Evolutionary conservation across 2,797 vertebrate species (phyloP), one percentile per base, ranked within the genome.

Genomic region (Tangara arthus): DNA sequence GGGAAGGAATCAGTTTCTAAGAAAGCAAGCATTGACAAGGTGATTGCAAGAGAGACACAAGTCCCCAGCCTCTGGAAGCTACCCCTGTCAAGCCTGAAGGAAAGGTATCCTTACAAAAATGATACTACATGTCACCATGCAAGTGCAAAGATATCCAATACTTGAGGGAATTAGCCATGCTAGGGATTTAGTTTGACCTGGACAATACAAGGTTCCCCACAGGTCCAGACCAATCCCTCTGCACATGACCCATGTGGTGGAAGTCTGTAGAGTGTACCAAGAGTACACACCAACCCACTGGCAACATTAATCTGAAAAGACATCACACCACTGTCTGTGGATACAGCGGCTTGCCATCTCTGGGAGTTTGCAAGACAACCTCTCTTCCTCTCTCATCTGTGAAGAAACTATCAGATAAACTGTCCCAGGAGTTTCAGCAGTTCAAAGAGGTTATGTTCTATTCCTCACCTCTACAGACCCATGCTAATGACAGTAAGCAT

Each of bases 401-500:
- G 19, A 4, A 84, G 30, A 35, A 47, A 13, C 19, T 65, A 7
- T 72, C 30, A 65, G 46, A 35, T 24, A 59, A 78, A n/a, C 30
- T 20, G 15, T 46, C 3, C 15, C 16, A 83, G 12, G 21, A 59
- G 15, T 21, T 71, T 63, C 52, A 59, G 27, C 46, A 72, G 26
- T 41, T 65, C 13, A 53, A 34, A 64, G 21, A 53, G 8, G 27
- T 1, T 28, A 13, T 32, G 13, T 65, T 71, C 26, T 28, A 5
- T 46, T 53, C 27, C 41, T 23, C 15, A 23, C 8, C 16, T 77
- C 21, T 52, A 41, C 11, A 21, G 44, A 22, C 21, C 26, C 18
- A 50, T 8, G 11, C 46, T 65, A 59, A 17, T 37, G 21, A 59
- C 22, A 42, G 20, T 7, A 46, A 65, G 18, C 0, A 0, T 11